These are phyloP conservation scores for Leptura quadrifasciata DNA, from an alignment of 2,888 invertebrate genomes.

Conservation along the genomic window DNA sequence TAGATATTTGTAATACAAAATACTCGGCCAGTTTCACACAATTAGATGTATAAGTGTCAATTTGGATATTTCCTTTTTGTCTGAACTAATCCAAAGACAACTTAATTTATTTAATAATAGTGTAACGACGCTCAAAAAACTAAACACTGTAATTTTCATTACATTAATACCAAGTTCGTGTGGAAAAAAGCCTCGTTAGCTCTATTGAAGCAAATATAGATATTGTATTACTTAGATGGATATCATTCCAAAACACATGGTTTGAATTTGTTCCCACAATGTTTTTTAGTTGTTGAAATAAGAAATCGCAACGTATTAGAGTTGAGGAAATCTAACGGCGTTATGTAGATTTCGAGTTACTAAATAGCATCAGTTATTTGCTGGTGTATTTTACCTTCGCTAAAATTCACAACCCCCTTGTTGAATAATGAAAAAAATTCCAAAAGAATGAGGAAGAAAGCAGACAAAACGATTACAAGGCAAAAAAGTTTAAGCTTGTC, in stretches of 20 bases:
- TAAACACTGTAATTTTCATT: conserved; percentile 29
- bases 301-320: not conserved
- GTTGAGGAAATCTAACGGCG: not conserved
- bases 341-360: too few species aligned
- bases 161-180: conserved; percentile 15
- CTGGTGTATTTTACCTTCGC: too few species aligned
- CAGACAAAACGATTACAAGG: too few species aligned
- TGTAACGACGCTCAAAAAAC: not conserved
- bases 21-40: conserved; percentile 1
- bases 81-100: conserved; percentile 6
- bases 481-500: too few species aligned
- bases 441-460: too few species aligned
- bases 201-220: conserved; percentile 33
- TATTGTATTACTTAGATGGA: not conserved
- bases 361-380: too few species aligned
- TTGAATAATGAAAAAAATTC: too few species aligned
- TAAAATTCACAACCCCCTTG: too few species aligned
- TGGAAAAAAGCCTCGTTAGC: conserved; percentile 29
- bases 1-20: conserved; percentile 9
- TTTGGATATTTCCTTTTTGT: conserved; percentile 18
- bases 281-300: not conserved
- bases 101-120: conserved; percentile 37
- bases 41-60: conserved; percentile 8
- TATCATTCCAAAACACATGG: not conserved
- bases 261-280: conserved; percentile 21